Conservation (phyloP, 2,888 invertebrate genomes). For the Chouioia cunea region DNA sequence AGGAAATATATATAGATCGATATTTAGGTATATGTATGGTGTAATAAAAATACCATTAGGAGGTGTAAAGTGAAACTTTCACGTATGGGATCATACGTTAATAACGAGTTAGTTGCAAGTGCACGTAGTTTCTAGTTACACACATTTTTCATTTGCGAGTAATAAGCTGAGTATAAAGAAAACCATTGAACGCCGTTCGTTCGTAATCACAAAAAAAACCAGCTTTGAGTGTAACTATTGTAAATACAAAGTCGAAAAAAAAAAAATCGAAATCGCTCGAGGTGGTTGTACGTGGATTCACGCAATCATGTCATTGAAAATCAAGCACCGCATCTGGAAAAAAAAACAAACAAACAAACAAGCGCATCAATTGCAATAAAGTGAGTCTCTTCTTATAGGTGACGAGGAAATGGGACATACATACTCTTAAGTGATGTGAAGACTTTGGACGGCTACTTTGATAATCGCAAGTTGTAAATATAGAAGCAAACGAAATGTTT, state of each 20-base stretch:
- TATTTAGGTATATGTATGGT: not conserved
- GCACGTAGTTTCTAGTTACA: too few species aligned
- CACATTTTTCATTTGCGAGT: too few species aligned
- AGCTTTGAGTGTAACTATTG: too few species aligned
- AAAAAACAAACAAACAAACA: not conserved
- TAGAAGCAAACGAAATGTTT: not conserved
- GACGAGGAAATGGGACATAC: constrained; percentile 42
- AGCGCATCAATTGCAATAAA: constrained; percentile 11
- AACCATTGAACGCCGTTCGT: too few species aligned
- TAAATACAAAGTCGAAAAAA: too few species aligned
- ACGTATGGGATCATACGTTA: not conserved
- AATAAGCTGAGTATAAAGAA: too few species aligned
- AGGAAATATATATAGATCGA: not conserved
- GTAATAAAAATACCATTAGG: too few species aligned
- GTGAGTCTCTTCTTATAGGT: constrained; percentile 43
- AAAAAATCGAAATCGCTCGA: not conserved
- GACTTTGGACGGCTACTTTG: constrained; percentile 30
- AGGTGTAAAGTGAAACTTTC: constrained; percentile 18
- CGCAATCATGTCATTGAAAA: not conserved
- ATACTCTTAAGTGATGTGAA: constrained; percentile 38
- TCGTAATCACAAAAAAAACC: too few species aligned
- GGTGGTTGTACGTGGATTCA: constrained; percentile 19
- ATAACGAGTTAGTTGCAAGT: too few species aligned
- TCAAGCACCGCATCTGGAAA: not conserved
- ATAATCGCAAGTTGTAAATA: constrained; percentile 9